Conservation (phyloP, 2,113 vertebrate genomes). For the Austrofundulus limnaeus region DNA sequence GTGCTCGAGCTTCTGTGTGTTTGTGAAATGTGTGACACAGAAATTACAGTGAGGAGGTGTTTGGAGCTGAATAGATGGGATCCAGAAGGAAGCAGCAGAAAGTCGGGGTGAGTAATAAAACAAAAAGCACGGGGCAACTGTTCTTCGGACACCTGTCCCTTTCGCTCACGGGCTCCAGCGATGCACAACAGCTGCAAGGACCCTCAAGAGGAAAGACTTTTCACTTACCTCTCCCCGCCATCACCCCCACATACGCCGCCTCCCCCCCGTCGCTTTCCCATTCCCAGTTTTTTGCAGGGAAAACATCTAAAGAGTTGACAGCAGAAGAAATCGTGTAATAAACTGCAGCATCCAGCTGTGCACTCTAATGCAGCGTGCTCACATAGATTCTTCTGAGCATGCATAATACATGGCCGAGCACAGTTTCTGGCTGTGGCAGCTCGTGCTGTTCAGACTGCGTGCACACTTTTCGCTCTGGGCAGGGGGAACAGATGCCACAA, state of each 20-base stretch:
- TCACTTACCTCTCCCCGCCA: conserved; percentile 38
- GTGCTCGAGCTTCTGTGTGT: conserved; percentile 56
- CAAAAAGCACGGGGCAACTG: conserved; percentile 61
- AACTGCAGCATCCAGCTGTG: conserved; percentile 40
- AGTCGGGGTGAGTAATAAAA: conserved; percentile 16
- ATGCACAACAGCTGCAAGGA: conserved; percentile 69
- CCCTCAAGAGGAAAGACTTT: conserved; percentile 64
- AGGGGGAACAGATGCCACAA: conserved; percentile 69
- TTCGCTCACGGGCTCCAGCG: conserved; percentile 60
- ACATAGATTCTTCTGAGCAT: conserved; percentile 61
- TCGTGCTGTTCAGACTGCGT: conserved; percentile 67
- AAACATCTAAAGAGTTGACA: conserved; percentile 34
- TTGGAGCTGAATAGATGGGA: conserved; percentile 53
- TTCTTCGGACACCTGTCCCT: conserved; percentile 72
- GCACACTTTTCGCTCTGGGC: conserved; percentile 59
- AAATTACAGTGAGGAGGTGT: conserved; percentile 68
- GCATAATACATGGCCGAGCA: conserved; percentile 67
- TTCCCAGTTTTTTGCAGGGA: conserved; percentile 38
- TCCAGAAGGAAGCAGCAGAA: conserved; percentile 28
- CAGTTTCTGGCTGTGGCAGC: conserved; percentile 61
- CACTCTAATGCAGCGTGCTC: conserved; percentile 24
- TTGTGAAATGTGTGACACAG: conserved; percentile 62
- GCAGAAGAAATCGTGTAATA: conserved; percentile 9
- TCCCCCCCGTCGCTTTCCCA: conserved; percentile 12
- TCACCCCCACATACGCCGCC: not conserved